Evolutionary conservation across 2,888 invertebrate genomes (phyloP), one percentile per base, ranked within the genome.

Genomic region (Drosophila koepferae): DNA sequence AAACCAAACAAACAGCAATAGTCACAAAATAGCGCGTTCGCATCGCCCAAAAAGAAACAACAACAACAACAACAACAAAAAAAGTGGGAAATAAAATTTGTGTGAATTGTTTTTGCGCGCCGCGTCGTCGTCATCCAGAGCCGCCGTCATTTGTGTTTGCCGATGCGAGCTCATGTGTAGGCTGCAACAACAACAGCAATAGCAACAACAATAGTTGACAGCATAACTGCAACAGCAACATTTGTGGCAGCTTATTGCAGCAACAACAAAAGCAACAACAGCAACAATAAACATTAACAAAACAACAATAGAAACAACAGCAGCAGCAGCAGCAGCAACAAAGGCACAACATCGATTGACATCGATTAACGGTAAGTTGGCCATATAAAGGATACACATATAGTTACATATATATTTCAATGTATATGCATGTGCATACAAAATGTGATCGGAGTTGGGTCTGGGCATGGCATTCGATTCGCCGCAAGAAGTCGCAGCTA

Each of bases 331-430:
- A 84, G 65, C 68, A 66, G 60, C 64, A 85, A 59, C 67, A 76
- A 66, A 79, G 62, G 77, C 86, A 69, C 88, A 84, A 87, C 65
- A 90, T 82, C 85, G 88, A 85, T 90, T 82, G 82, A 85, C 77
- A 82, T 90, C 91, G 86, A 86, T 86, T 90, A 82, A 89, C 82
- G 91, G 86, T 87, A 56, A 79, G 87, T 69, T 61, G 2, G 16
- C 16, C 20, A 16, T 38, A 38, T 38, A 14, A 14, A 38, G 6
- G 12, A 28, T 3, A 9, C n/a, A 20, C 12, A 46, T 36, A 16
- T 10, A 49, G n/a, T n/a, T 54, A 49, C 4, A n/a, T n/a, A 14
- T 6, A 12, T 16, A 38, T 16, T 28, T 28, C 28, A 28, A 41
- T 36, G 18, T 18, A 44, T 44, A 44, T 10, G 10, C 12, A 16